These are phyloP conservation scores for Galbula dea DNA, from an alignment of 2,113 vertebrate genomes.

Conservation along the genomic window DNA sequence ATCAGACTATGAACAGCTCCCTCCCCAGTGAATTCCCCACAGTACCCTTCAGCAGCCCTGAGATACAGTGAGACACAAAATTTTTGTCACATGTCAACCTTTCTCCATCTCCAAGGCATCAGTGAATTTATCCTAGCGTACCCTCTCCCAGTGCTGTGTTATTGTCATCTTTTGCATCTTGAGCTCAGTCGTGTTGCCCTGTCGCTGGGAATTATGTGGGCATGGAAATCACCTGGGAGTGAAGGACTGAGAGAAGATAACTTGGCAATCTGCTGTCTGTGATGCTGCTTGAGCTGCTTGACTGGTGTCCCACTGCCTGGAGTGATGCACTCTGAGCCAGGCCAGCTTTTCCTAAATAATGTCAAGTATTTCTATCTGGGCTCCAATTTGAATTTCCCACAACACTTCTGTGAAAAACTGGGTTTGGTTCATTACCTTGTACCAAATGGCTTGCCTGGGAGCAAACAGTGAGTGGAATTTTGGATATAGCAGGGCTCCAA, in stretches of 20 bases:
- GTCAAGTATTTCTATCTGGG: rapidly evolving
- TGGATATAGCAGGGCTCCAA: background rate
- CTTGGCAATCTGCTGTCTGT: rapidly evolving
- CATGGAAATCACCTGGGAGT: background rate
- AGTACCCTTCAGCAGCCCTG: background rate
- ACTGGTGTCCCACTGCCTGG: rapidly evolving
- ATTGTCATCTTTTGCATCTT: background rate
- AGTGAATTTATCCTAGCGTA: background rate
- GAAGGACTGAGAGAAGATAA: background rate
- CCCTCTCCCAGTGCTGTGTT: background rate
- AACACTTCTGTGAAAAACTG: background rate
- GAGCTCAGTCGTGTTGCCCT: background rate
- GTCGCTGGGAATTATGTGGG: background rate
- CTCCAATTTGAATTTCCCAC: background rate
- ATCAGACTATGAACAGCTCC: background rate
- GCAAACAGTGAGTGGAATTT: background rate
- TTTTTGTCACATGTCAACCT: background rate
- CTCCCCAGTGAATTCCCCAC: background rate
- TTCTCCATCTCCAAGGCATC: background rate
- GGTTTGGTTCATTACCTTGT: background rate
- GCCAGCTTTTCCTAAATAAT: background rate
- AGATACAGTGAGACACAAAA: background rate
- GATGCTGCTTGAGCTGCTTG: background rate
- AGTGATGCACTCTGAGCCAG: rapidly evolving
- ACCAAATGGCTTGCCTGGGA: background rate